phyloP scores from a whole-genome alignment of 2,888 invertebrate species.

The Coremacera marginata region DNA sequence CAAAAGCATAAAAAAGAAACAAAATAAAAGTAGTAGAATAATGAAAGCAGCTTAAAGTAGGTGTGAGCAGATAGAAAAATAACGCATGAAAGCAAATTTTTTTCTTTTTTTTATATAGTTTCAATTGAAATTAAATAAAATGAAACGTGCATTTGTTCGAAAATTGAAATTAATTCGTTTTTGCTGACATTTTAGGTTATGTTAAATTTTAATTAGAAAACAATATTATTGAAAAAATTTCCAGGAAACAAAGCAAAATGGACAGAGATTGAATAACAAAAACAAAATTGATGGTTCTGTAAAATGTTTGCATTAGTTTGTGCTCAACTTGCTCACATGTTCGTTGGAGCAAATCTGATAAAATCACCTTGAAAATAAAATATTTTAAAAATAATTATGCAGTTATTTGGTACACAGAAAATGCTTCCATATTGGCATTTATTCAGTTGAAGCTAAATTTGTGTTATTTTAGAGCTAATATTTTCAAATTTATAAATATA shows the following conservation, averaged over 20 bases:
- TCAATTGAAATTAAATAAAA: neutral
- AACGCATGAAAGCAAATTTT: slow-evolving; percentile 16
- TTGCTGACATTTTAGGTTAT: neutral
- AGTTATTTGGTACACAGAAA: neutral
- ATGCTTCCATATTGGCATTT: neutral
- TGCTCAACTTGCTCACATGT: no score
- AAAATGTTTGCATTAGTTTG: no score
- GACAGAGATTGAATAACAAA: neutral
- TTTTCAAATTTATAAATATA: no score
- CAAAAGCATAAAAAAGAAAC: neutral
- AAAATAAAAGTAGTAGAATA: slow-evolving; percentile 7
- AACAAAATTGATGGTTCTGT: neutral
- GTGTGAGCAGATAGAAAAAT: neutral
- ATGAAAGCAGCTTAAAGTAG: neutral
- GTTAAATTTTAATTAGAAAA: slow-evolving; percentile 6
- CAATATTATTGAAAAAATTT: neutral
- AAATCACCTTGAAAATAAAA: neutral
- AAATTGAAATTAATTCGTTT: slow-evolving; percentile 2
- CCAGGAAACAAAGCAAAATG: neutral
- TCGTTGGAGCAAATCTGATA: no score
- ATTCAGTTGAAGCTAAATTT: neutral
- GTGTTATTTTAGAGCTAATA: neutral
- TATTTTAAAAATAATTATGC: no score
- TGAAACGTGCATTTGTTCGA: slow-evolving; percentile 13
- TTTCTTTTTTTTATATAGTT: neutral